These are phyloP conservation scores for Nomada ruficornis DNA, from an alignment of 2,888 invertebrate species.

Conservation along the genomic window DNA sequence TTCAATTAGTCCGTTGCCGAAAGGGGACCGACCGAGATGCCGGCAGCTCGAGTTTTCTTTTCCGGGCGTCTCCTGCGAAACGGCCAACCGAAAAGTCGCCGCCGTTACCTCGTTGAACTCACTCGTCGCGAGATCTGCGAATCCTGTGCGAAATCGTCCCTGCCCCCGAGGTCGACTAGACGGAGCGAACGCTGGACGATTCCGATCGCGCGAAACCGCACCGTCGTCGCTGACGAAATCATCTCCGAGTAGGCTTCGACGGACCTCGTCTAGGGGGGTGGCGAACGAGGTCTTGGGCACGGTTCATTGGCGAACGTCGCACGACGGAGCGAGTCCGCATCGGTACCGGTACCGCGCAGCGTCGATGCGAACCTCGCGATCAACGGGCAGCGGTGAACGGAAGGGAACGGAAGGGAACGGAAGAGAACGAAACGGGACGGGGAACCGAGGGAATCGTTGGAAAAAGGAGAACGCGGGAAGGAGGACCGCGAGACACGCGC, in stretches of 20 bases:
- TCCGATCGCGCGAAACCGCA: too few species aligned
- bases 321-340: not conserved
- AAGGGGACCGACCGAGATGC: slow-evolving; percentile 16
- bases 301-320: slow-evolving; percentile 4
- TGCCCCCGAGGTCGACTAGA: not conserved
- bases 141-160: not conserved
- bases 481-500: slow-evolving; percentile 5
- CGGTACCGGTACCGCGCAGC: slow-evolving; percentile 1
- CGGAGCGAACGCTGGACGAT: not conserved
- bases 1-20: slow-evolving; percentile 50
- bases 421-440: slow-evolving; percentile 1
- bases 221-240: too few species aligned
- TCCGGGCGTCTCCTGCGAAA: not conserved
- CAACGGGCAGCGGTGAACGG: not conserved
- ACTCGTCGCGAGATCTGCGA: slow-evolving; percentile 52
- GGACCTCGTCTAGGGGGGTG: not conserved
- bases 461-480: not conserved
- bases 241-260: too few species aligned
- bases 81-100: slow-evolving; percentile 34
- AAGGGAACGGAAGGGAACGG: not conserved
- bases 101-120: slow-evolving; percentile 66
- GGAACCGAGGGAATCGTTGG: not conserved
- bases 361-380: slow-evolving; percentile 3
- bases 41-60: slow-evolving; percentile 29
- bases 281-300: too few species aligned